Base-by-base conservation (phyloP, 2,113 vertebrate species). In the Tricholaema leucomelas region DNA sequence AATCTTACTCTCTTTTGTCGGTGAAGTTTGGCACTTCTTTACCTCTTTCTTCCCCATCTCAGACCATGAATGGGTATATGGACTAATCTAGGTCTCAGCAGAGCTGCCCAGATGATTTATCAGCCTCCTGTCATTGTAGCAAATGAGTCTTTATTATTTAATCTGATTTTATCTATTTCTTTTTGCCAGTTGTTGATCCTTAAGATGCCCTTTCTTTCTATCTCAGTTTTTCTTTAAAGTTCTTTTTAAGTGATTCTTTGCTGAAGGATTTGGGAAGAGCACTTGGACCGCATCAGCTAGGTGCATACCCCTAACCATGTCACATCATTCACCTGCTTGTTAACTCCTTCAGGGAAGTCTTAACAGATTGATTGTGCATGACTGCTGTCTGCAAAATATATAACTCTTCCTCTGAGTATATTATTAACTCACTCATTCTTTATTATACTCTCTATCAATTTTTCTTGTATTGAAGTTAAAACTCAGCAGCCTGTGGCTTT, bases 231-330 rank as follows among this genome's bases (percentile, higher is more conserved):
- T 60, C 85, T 78, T 35, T 6, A 65, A 61, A 25, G 3, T 6
- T 82, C 5, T 69, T 50, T 50, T 25, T 59, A 18, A 38, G 20
- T 52, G n/a, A 19, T 35, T 54, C 24, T 59, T 52, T 70, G 19
- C 24, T 54, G 64, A 67, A 74, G 19, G 33, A 1, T 46, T 93
- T 83, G n/a, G 61, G 64, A 55, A 40, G 4, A 88, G 54, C 9
- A 5, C 0, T 0, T 28, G 40, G 55, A 8, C 20, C 40, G 12
- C 19, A n/a, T 48, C 42, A 55, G 9, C 50, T 61, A 6, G 5
- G 3, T 50, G 28, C 16, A 1, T 27, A 16, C 55, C 76, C 40
- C 4, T 70, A n/a, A 36, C 28, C 40, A 0, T 21, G 46, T 71
- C 54, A 61, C 44, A 44, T 77, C 42, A 35, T 58, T 87, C 23